Evolutionary conservation across 2,113 vertebrate genomes (phyloP).

Genomic region (Ochotona princeps): DNA sequence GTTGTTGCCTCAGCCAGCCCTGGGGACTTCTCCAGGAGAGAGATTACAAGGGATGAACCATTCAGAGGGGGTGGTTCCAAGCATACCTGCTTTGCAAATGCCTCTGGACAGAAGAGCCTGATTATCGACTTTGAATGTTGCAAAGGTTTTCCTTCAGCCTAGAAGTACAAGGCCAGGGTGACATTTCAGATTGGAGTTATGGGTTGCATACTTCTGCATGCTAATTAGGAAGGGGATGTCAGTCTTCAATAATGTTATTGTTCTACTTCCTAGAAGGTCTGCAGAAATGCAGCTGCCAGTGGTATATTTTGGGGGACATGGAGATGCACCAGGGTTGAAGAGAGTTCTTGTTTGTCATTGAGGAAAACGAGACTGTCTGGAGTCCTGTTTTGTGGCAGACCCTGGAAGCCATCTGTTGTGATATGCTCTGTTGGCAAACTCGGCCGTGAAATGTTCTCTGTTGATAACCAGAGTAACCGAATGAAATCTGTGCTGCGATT

Average conservation of each 20-base stretch:
- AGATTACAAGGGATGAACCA: constrained; percentile 69
- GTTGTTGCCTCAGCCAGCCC: constrained; percentile 68
- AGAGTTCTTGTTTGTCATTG: constrained; percentile 67
- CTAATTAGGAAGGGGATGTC: constrained; percentile 55
- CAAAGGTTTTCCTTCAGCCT: constrained; percentile 38
- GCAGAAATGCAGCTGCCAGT: constrained; percentile 39
- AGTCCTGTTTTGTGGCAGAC: constrained; percentile 65
- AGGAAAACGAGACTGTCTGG: constrained; percentile 53
- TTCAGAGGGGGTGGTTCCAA: constrained; percentile 44
- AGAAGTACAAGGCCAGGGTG: neutral
- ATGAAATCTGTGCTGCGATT: constrained; percentile 35
- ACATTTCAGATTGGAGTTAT: constrained; percentile 62
- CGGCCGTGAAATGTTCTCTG: constrained; percentile 49
- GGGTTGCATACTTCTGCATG: constrained; percentile 67
- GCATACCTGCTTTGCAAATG: constrained; percentile 60
- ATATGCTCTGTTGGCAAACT: constrained; percentile 70
- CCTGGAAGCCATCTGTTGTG: constrained; percentile 44
- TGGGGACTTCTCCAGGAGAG: constrained; percentile 69
- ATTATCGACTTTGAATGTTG: constrained; percentile 49
- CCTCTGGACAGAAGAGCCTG: constrained; percentile 63
- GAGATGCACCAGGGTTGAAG: constrained; percentile 51
- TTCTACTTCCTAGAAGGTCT: constrained; percentile 69
- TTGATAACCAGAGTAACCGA: constrained; percentile 54
- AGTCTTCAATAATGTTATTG: constrained; percentile 56
- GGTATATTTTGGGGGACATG: constrained; percentile 39